Evolutionary conservation across 2,888 invertebrate species (phyloP), one percentile per base, ranked within the genome.

Genomic region (Laspeyria flexula): DNA sequence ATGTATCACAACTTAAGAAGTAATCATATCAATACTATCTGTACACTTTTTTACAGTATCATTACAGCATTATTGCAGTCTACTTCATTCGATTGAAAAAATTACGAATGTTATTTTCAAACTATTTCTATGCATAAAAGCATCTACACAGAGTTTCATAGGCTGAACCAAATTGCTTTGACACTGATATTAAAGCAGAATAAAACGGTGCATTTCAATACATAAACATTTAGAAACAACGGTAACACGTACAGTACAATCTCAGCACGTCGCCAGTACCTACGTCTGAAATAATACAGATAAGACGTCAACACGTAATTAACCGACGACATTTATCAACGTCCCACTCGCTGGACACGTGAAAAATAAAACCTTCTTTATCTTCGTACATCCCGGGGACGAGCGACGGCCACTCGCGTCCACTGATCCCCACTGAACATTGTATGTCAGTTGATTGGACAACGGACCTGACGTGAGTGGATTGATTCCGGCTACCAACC

Each of bases 401-500:
- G 46, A 40, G 31, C 31, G 38, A 43, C 30, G n/a, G 60, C 63
- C 65, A 69, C 61, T 58, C 70, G 66, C 67, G 60, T 54, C 55
- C 74, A 73, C 59, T 81, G 83, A 87, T 88, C 90, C 90, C 89
- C 60, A 78, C 86, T 75, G 88, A 85, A 85, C 86, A 83, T 79
- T 76, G 83, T 82, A 81, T 84, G 88, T 84, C 89, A 85, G 84
- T 85, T 90, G 90, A 90, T 90, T 90, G 89, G 89, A 88, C 87
- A 88, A 79, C 88, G 83, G 84, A 77, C 70, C 74, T 82, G 86
- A 83, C 87, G 83, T 79, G 85, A 88, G 89, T 86, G 87, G 89
- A 90, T 90, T 90, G 90, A 90, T 88, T 88, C 84, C 76, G 65
- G 68, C 74, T 75, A 68, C 68, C 65, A 49, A 57, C 59, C 65